Base-by-base conservation (phyloP, 2,888 invertebrate genomes). In the Podotricha telesiphe region DNA sequence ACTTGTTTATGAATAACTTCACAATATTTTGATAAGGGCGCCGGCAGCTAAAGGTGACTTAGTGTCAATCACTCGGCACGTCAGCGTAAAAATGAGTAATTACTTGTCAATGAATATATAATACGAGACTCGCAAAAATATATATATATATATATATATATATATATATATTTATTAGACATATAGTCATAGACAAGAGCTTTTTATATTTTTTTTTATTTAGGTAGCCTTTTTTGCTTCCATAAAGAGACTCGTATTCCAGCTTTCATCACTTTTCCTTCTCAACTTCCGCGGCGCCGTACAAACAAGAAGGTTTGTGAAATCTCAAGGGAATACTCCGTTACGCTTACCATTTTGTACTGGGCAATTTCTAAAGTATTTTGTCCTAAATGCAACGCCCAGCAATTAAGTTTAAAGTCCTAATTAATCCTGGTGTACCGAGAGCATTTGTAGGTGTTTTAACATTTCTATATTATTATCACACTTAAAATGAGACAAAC, bases 271-370 rank as follows among this genome's bases (percentile, higher is more conserved):
- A 17, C 3, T 59, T 59, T 59, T 59, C 45, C 45, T 28, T 17
- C 45, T n/a, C 59, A 45, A 45, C 45, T 28, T 59, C n/a, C 45
- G 17, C 59, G 59, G 45, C 59, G 45, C 45, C 28, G 45, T 28
- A 28, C 17, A 59, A 59, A 59, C 59, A 45, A n/a, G 59, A 17
- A n/a, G 59, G 45, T 59, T 59, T 45, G 45, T 59, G n/a, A 17
- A 59, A 11, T 45, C 59, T 59, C 59, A 6, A 45, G 59, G 28
- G 59, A 59, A 3, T 45, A 22, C 59, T 59, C 59, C 42, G 22
- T 45, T 13, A 11, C 45, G 22, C 45, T 59, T 59, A n/a, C 22
- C 28, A n/a, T 28, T 45, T 10, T 1, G 20, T 10, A 8, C 45
- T 59, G 22, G 22, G 22, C 59, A 45, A 17, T 59, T 28, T 28